These are phyloP conservation scores for Podarcis muralis DNA, from an alignment of 2,113 vertebrate genomes.

Conservation along the genomic window DNA sequence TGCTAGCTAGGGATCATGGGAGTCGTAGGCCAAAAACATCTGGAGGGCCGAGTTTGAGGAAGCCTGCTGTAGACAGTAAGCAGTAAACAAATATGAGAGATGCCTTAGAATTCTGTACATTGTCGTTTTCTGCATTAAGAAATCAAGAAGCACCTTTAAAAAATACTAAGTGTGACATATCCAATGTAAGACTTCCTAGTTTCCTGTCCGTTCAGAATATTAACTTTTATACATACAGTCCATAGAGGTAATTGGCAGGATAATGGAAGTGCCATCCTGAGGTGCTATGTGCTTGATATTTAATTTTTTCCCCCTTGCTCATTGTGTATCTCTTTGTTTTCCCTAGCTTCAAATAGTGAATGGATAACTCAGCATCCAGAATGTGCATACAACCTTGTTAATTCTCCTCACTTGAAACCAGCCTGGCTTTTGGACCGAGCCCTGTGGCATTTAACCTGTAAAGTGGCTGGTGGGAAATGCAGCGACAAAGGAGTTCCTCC, in stretches of 20 bases:
- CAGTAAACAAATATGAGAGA: too few relatives aligned
- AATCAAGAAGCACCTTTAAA: too few relatives aligned
- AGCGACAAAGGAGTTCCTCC: slow-evolving; percentile 77
- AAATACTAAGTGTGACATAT: background rate
- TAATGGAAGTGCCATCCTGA: background rate
- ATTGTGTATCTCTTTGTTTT: background rate
- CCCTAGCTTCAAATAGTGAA: slow-evolving; percentile 80
- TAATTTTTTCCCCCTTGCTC: background rate
- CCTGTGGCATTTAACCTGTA: slow-evolving; percentile 84
- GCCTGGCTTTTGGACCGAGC: slow-evolving; percentile 90
- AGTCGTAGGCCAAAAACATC: too few relatives aligned
- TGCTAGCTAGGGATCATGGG: too few relatives aligned
- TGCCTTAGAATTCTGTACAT: too few relatives aligned
- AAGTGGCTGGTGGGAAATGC: slow-evolving; percentile 81
- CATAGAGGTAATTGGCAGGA: background rate
- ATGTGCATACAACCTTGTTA: slow-evolving; percentile 88
- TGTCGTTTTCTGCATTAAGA: too few relatives aligned
- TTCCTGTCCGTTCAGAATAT: background rate
- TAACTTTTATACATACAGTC: background rate
- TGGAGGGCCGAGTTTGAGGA: too few relatives aligned
- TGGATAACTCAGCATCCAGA: slow-evolving; percentile 88
- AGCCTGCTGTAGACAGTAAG: too few relatives aligned
- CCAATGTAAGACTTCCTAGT: background rate
- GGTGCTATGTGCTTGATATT: background rate
- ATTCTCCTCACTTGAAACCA: slow-evolving; percentile 89